Conservation (phyloP, 2,113 vertebrate species). For the Callospermophilus lateralis region DNA sequence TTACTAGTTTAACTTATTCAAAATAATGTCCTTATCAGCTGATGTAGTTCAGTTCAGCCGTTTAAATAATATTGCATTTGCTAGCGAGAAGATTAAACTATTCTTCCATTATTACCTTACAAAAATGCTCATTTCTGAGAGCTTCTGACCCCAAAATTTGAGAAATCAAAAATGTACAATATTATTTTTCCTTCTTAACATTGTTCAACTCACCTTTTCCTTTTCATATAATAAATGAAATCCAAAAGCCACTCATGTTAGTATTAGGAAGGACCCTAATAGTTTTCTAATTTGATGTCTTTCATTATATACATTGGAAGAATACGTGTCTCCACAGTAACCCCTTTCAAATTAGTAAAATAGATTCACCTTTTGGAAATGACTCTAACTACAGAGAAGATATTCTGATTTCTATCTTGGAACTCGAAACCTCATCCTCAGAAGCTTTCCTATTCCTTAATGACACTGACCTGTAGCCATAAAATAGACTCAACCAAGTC, state of each 20-base stretch:
- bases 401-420: neutral
- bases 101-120: neutral
- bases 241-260: neutral
- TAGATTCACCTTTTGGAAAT: neutral
- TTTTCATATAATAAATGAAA: constrained; percentile 12
- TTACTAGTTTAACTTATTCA: constrained; percentile 26
- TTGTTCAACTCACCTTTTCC: neutral
- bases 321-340: neutral
- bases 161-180: neutral
- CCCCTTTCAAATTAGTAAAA: neutral
- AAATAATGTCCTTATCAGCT: neutral
- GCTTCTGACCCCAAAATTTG: neutral
- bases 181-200: neutral
- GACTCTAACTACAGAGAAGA: neutral
- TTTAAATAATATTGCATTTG: neutral
- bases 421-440: neutral
- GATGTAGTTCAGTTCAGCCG: neutral
- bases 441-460: neutral
- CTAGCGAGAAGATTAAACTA: neutral
- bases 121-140: neutral
- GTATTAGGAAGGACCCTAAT: neutral
- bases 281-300: neutral
- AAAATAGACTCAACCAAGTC: neutral
- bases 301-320: neutral
- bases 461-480: neutral